Evolutionary conservation across 2,113 vertebrate genomes (phyloP), one percentile per base, ranked within the genome.

Genomic region (Puntigrus tetrazona): DNA sequence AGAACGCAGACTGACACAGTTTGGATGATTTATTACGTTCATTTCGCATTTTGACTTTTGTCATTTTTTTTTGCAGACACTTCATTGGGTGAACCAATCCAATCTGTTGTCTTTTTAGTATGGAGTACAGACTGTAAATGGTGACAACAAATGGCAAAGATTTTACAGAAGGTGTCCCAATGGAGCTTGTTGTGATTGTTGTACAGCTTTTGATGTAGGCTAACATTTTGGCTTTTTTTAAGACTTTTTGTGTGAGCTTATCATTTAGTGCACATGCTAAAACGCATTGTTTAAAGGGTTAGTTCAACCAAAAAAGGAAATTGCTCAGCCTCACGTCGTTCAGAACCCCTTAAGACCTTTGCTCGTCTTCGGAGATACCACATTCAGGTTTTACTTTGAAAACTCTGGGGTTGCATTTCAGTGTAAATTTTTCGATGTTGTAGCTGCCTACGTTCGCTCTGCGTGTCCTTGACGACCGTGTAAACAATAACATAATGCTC

Each of bases 81-180:
- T 70, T 41, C 41, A 29, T 14, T 50, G 73, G 43, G 73, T 57
- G 29, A 5, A 36, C 31, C 57, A 55, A 57, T 57, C 31, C 11
- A 78, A 70, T 75, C 41, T 75, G 29, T 50, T 75, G 43, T 75
- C 25, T 75, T 75, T 75, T 75, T 75, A 45, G 13, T n/a, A 7
- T 47, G 18, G 72, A 47, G 22, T 75, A 8, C 25, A 47, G 69
- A 41, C 69, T 38, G 10, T 25, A 34, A 41, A 72, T n/a, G 36
- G 38, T 43, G 36, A 41, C 5, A n/a, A 73, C n/a, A 13, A 73
- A 38, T 50, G 7, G 14, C 27, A 75, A 75, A 50, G 25, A 77
- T 45, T 73, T 45, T 73, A 52, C 27, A 76, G 29, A 7, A 52
- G 29, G 74, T 31, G 25, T 31, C 74, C 47, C 47, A 55, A 13